Evolutionary conservation across 2,888 invertebrate genomes (phyloP), one percentile per base, ranked within the genome.

Genomic region (Harpalus rubripes): DNA sequence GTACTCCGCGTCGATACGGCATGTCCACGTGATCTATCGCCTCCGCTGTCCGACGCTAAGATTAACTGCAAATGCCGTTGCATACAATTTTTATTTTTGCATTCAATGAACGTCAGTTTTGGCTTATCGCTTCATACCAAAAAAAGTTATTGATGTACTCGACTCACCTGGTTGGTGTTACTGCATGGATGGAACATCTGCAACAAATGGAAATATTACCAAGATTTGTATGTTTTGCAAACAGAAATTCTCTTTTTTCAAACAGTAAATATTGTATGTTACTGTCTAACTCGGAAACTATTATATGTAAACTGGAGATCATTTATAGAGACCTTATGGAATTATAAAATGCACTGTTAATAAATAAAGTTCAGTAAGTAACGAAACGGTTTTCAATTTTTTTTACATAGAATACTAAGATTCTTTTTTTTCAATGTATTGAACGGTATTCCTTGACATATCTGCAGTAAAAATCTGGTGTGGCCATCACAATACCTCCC

Each of bases 101-200:
- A 84, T 84, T 84, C 84, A 84, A 84, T 84, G 84, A 84, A 78
- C 84, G 84, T 83, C 83, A 83, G 74, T 83, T 74, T 59, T 74
- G 83, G 83, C 78, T 84, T 84, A 84, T 84, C 84, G 83, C 83
- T 84, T 76, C 83, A 81, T 81, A 65, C 4, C 18, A 16, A 72
- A 81, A 68, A 68, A 32, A 81, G 65, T 65, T 44, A 68, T 81
- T 65, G 65, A 68, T 81, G 68, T 68, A 81, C 81, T 81, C 81
- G 68, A 81, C 81, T 81, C 81, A 81, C 81, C 81, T 81, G 72
- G 58, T 58, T 68, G 15, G 72, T 52, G 68, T 44, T 65, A 7
- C 44, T 15, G 56, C 81, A 72, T 68, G 72, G 41, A 44, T 81
- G 63, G 44, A 4, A 41, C 15, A 44, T 18, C 72, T 74, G 72